Evolutionary conservation across 2,888 invertebrate genomes (phyloP).

Genomic region (Halictus ligatus): DNA sequence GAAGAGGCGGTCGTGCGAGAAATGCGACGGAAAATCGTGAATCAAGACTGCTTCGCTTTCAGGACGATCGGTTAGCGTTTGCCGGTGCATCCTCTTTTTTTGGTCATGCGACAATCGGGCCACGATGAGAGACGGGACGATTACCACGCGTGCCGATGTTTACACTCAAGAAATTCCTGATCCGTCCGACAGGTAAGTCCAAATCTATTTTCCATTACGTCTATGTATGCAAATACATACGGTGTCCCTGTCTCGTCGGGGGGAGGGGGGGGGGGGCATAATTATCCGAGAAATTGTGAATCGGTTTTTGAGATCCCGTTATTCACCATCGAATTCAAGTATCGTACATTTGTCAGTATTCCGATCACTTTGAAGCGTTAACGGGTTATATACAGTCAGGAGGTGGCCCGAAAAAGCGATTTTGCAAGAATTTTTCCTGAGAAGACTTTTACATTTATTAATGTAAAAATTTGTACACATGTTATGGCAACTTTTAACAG

Average conservation of each 20-base stretch:
- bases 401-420: too few relatives aligned
- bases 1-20: constrained; percentile 23
- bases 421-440: too few relatives aligned
- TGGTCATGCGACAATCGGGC: constrained; percentile 54
- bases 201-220: not conserved
- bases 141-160: constrained; percentile 79
- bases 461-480: too few relatives aligned
- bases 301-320: too few relatives aligned
- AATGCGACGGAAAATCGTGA: constrained; percentile 34
- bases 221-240: not conserved
- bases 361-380: not conserved
- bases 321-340: too few relatives aligned
- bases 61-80: constrained; percentile 19
- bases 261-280: too few relatives aligned
- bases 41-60: constrained; percentile 27
- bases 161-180: constrained; percentile 74
- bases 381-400: too few relatives aligned
- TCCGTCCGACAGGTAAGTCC: constrained; percentile 77
- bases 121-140: constrained; percentile 77
- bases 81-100: constrained; percentile 26
- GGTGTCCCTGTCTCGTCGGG: too few relatives aligned
- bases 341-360: too few relatives aligned
- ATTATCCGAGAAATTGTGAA: too few relatives aligned
- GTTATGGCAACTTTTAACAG: too few relatives aligned
- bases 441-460: too few relatives aligned